These are phyloP conservation scores for Leiothrix lutea DNA, from an alignment of 2,113 vertebrate genomes.

Conservation along the genomic window DNA sequence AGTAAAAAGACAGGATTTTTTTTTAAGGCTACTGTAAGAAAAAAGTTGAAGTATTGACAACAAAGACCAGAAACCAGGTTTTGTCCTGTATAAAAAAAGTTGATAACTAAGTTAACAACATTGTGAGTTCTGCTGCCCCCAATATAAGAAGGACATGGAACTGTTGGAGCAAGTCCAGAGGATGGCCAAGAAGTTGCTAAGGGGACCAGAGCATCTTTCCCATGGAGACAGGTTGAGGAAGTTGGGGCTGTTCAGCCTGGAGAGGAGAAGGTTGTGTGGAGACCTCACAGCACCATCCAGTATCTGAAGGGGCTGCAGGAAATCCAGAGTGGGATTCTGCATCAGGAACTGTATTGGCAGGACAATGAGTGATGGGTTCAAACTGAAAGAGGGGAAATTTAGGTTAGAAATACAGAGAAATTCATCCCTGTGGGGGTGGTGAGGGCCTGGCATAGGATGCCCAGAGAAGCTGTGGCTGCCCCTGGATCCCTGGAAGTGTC, in stretches of 20 bases:
- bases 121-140: not conserved
- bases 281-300: not conserved
- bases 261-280: not conserved
- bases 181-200: not conserved
- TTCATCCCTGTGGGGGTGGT: fast-evolving
- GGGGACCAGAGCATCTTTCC: not conserved
- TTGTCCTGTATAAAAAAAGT: not conserved
- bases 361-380: not conserved
- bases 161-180: not conserved
- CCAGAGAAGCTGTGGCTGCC: not conserved
- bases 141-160: not conserved
- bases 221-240: not conserved
- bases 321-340: not conserved
- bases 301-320: not conserved
- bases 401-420: not conserved
- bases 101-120: not conserved
- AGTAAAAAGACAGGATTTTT: not conserved
- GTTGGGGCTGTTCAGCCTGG: not conserved
- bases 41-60: not conserved
- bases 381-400: not conserved
- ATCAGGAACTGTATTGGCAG: not conserved
- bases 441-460: not conserved
- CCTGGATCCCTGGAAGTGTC: not conserved
- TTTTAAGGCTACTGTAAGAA: not conserved
- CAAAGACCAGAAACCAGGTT: not conserved